Percentiles rank a stretch among this genome's conserved stretches.
Evolutionary conservation across 1,140 invertebrate species (phyloP).

Genomic region (Brachionus koreanus): DNA sequence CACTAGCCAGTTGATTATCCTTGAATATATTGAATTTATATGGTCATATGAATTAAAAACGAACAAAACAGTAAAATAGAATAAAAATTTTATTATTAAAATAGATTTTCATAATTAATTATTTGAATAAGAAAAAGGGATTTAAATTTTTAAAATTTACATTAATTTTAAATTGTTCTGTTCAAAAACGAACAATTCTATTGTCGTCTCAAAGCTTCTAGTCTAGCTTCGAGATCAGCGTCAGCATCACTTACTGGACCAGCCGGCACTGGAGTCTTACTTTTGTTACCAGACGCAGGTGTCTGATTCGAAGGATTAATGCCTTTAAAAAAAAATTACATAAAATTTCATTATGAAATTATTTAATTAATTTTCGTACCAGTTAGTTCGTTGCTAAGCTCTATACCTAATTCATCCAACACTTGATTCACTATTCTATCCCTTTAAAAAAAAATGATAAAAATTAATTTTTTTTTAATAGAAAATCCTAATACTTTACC

Average conservation of each 20-base stretch:
- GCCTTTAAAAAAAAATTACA: not conserved
- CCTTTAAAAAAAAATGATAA: too few relatives aligned
- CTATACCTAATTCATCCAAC: constrained; percentile 90
- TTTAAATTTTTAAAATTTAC: not conserved
- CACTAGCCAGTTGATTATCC: too few relatives aligned
- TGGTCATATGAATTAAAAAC: too few relatives aligned
- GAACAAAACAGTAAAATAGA: too few relatives aligned
- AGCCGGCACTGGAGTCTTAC: constrained; percentile 59
- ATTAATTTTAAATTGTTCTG: not conserved
- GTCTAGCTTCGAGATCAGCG: constrained; percentile 84
- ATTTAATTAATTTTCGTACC: constrained; percentile 63
- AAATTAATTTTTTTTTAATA: too few relatives aligned
- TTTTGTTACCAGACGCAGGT: constrained; percentile 46
- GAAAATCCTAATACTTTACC: too few relatives aligned
- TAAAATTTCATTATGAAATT: not conserved
- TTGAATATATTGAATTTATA: too few relatives aligned
- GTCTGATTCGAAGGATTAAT: constrained; percentile 56
- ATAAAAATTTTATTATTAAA: not conserved
- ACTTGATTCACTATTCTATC: constrained; percentile 70
- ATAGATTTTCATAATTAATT: not conserved
- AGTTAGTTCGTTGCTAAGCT: constrained; percentile 81
- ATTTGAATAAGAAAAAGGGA: not conserved
- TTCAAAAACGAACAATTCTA: constrained; percentile 58
- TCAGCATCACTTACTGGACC: constrained; percentile 65
- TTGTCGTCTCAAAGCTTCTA: constrained; percentile 86